Evolutionary conservation across 2,888 invertebrate species (phyloP).

Genomic region (Malthinus flaveolus): DNA sequence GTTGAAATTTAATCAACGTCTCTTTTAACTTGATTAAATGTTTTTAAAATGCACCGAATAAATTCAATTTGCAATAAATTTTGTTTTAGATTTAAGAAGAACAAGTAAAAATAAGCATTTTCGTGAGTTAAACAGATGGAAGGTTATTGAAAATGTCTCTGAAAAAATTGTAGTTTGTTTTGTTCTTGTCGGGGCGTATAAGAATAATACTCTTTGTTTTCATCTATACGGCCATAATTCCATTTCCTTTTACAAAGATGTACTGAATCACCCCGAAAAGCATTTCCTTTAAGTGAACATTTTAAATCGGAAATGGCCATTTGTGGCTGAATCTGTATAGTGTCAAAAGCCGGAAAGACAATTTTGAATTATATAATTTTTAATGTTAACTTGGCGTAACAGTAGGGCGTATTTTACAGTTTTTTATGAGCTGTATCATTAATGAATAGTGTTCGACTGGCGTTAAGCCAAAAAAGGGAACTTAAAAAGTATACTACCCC

Average conservation of each 20-base stretch:
- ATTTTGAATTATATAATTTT: conserved; percentile 54
- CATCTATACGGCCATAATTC: conserved; percentile 39
- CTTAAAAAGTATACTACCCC: conserved; percentile 39
- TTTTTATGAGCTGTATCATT: conserved; percentile 34
- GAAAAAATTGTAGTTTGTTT: conserved; percentile 38
- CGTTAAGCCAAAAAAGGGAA: conserved; percentile 39
- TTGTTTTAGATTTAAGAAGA: conserved; percentile 1
- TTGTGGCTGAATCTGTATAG: conserved; percentile 48
- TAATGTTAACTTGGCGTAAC: conserved; percentile 44
- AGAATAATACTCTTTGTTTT: conserved; percentile 41
- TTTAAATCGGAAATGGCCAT: conserved; percentile 54
- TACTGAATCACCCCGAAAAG: conserved; percentile 36
- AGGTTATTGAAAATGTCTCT: conserved; percentile 32
- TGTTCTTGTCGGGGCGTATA: conserved; percentile 38
- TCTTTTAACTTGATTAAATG: conserved; percentile 52
- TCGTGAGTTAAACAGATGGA: not conserved
- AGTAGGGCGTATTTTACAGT: conserved; percentile 33
- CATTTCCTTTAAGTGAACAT: conserved; percentile 35
- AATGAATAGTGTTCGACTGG: conserved; percentile 41
- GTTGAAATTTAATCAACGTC: conserved; percentile 56
- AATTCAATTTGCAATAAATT: conserved; percentile 47
- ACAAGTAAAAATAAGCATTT: not conserved
- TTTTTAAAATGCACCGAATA: conserved; percentile 1
- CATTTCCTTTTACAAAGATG: conserved; percentile 37
- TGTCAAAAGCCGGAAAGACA: conserved; percentile 50